phyloP scores from a whole-genome alignment of 2,113 vertebrate genomes.

The Plectropomus leopardus region DNA sequence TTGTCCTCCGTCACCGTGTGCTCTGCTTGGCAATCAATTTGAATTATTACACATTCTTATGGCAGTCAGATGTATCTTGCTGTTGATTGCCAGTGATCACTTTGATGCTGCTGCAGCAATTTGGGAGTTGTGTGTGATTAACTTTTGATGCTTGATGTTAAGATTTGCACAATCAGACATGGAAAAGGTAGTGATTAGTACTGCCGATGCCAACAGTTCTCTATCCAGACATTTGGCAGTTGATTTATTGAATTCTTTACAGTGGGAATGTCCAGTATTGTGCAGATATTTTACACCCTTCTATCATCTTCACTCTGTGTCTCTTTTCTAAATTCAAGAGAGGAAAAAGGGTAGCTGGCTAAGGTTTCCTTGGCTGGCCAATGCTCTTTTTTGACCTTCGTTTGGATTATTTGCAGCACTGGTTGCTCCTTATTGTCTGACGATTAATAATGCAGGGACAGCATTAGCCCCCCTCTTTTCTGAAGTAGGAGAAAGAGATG shows the following conservation, averaged over 20 bases:
- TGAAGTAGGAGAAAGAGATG: conserved; percentile 36
- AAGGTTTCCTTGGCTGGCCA: conserved; percentile 38
- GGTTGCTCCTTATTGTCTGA: conserved; percentile 68
- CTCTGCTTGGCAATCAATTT: conserved; percentile 8
- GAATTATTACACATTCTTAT: not conserved
- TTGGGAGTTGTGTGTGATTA: too few relatives aligned
- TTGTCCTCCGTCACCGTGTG: conserved; percentile 1
- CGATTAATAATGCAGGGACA: conserved; percentile 78
- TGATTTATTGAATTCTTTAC: not conserved
- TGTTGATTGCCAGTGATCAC: not conserved
- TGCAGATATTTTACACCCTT: not conserved
- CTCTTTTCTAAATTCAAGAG: conserved; percentile 12
- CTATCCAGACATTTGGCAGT: not conserved
- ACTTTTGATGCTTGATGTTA: not conserved
- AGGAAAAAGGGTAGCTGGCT: conserved; percentile 22
- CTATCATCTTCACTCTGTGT: not conserved
- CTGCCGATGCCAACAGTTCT: not conserved
- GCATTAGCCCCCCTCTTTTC: conserved; percentile 66
- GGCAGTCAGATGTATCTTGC: not conserved
- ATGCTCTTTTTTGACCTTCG: conserved; percentile 68
- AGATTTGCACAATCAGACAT: not conserved
- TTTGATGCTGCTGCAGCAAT: not conserved
- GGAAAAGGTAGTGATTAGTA: not conserved
- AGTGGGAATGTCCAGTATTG: not conserved
- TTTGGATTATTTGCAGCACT: conserved; percentile 64